Base-by-base conservation (phyloP, 1,140 invertebrate genomes). In the Tribolium castaneum region DNA sequence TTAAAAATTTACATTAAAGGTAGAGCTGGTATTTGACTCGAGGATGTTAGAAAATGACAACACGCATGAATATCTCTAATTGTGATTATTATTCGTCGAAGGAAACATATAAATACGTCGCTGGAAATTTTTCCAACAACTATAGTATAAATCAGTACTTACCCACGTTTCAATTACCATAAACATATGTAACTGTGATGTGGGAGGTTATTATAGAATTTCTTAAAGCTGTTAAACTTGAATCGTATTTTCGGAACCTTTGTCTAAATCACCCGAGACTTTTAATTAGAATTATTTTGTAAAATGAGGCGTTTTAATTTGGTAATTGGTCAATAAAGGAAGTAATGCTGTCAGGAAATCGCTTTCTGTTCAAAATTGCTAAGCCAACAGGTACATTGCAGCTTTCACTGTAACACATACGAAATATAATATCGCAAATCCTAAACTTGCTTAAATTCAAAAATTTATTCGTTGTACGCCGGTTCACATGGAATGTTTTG, bases 81-180 rank as follows among this genome's bases (percentile, higher is more conserved):
- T 34, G 9, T 66, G 45, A 66, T 66, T 66, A 66, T 66, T 66
- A 34, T 35, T 66, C 25, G 3, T 13, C 12, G 12, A 66, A 9
- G 59, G 30, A 66, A 10, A 62, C 16, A 54, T 19, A 30, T 59
- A 59, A 59, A 59, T 59, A 59, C 59, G 14, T 25, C 34, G 22
- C n/a, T 30, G 56, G 22, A 62, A 66, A 66, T 39, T n/a, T 14
- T 30, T 35, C 25, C 22, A 66, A 66, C 59, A 66, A 22, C 22
- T 66, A 13, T 35, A 35, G 59, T 66, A 19, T 19, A 66, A 66
- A 66, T 66, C 59, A 66, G 59, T 45, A 59, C 59, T 66, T 66
- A 66, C 59, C 54, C 59, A 66, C 59, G 59, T 66, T 66, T 66
- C 59, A 66, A 66, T 66, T 66, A 66, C 30, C 30, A 66, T 66